These are phyloP conservation scores for Phasianus colchicus DNA, from an alignment of 2,113 vertebrate genomes.

Conservation along the genomic window DNA sequence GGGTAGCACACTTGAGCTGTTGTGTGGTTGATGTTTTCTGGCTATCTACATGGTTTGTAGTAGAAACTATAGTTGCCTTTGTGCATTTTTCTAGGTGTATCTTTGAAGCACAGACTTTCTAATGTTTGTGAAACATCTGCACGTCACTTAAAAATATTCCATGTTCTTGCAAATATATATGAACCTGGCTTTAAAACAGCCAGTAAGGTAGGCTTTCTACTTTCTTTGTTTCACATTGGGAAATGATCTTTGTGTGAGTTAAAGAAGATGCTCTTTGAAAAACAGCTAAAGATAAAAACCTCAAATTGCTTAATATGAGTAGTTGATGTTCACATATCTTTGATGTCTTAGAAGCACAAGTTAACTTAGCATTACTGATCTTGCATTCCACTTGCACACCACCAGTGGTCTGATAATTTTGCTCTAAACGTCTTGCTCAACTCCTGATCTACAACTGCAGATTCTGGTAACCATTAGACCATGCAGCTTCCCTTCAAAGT, in stretches of 20 bases:
- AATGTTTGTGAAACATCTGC: neutral
- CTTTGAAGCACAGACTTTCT: neutral
- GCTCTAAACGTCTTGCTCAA: neutral
- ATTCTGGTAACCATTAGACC: neutral
- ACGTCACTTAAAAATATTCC: neutral
- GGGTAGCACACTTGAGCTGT: neutral
- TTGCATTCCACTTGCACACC: neutral
- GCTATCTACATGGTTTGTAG: neutral
- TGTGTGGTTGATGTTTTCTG: neutral
- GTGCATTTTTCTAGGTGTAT: neutral
- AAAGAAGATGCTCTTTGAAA: neutral
- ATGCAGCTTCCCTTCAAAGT: neutral
- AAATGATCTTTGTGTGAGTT: neutral
- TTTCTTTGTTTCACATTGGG: neutral
- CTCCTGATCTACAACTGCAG: neutral
- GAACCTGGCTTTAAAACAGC: neutral
- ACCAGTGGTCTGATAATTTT: neutral
- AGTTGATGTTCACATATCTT: neutral
- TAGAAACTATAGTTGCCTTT: neutral
- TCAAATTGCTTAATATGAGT: neutral
- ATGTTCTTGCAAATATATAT: neutral
- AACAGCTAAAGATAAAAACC: rapidly evolving
- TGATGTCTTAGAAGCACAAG: neutral
- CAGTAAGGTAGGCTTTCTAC: neutral
- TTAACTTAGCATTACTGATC: neutral